These are phyloP conservation scores for Leptatherina wallacei DNA, from an alignment of 2,797 vertebrate species.

Conservation along the genomic window DNA sequence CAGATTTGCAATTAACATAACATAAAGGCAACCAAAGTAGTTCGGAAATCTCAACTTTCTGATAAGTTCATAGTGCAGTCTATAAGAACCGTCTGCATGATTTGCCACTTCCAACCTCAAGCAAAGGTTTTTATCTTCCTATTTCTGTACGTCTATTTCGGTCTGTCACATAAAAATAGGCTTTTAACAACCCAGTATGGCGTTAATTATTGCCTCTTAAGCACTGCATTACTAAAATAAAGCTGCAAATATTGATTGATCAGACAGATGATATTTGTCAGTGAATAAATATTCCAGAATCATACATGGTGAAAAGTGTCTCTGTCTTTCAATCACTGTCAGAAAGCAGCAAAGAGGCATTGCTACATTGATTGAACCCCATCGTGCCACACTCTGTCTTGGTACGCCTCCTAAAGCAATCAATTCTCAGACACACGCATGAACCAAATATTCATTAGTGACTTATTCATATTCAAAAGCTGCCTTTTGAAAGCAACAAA, in stretches of 20 bases:
- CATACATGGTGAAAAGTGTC: constrained; percentile 63
- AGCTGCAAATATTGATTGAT: constrained; percentile 85
- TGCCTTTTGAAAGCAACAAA: constrained; percentile 67
- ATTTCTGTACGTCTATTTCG: constrained; percentile 85
- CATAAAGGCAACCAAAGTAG: constrained; percentile 45
- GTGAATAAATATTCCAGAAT: constrained; percentile 65
- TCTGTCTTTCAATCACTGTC: constrained; percentile 80
- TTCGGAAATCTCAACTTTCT: constrained; percentile 28
- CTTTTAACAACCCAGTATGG: constrained; percentile 84
- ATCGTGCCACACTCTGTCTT: constrained; percentile 59
- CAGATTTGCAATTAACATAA: constrained; percentile 24
- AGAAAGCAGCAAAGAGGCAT: constrained; percentile 59
- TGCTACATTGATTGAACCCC: constrained; percentile 67
- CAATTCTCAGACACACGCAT: constrained; percentile 67
- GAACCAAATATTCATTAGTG: constrained; percentile 80
- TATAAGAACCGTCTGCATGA: constrained; percentile 47
- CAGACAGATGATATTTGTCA: constrained; percentile 76
- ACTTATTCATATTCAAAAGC: constrained; percentile 77
- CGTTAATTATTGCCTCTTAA: constrained; percentile 82
- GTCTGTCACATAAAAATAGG: constrained; percentile 88
- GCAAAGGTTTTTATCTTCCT: constrained; percentile 74
- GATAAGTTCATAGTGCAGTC: constrained; percentile 27
- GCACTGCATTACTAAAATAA: constrained; percentile 83
- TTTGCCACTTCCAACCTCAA: constrained; percentile 67
- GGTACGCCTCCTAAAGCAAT: constrained; percentile 74